Evolutionary conservation across 92 coral and sea anemone genomes (phyloP).

Genomic region (Plumapathes pennacea): DNA sequence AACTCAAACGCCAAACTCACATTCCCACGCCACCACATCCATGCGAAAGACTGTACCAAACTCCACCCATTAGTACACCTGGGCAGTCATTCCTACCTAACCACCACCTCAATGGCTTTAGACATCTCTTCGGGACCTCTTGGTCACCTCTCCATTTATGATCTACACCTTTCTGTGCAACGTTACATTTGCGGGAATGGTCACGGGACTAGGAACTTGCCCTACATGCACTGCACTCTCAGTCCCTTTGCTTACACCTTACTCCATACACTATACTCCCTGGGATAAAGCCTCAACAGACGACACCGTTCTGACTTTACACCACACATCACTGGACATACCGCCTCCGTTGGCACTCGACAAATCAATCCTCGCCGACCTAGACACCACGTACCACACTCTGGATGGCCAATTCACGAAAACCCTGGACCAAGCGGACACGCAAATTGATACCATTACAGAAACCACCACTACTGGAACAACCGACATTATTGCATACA

Average conservation of each 20-base stretch:
- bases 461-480: neutral
- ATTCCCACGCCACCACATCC: constrained; percentile 17
- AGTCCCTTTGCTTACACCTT: constrained; percentile 19
- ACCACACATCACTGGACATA: neutral
- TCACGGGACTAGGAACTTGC: constrained; percentile 31
- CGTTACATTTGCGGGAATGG: constrained; percentile 20
- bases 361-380: constrained; percentile 12
- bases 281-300: neutral
- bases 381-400: constrained; percentile 20
- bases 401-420: constrained; percentile 20
- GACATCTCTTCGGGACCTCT: constrained; percentile 11
- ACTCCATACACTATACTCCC: neutral
- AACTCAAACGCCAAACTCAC: constrained; percentile 8
- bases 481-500: neutral
- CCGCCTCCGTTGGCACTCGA: constrained; percentile 12
- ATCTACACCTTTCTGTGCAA: constrained; percentile 46
- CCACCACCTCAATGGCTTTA: constrained; percentile 16
- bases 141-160: constrained; percentile 20
- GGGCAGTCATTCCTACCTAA: constrained; percentile 28
- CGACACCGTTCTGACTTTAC: neutral
- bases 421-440: neutral
- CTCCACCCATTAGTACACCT: constrained; percentile 40
- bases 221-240: constrained; percentile 19
- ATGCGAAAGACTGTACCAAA: constrained; percentile 5
- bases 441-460: neutral